Conservation (phyloP, 2,888 invertebrate species). For the Pyrocoelia pectoralis region DNA sequence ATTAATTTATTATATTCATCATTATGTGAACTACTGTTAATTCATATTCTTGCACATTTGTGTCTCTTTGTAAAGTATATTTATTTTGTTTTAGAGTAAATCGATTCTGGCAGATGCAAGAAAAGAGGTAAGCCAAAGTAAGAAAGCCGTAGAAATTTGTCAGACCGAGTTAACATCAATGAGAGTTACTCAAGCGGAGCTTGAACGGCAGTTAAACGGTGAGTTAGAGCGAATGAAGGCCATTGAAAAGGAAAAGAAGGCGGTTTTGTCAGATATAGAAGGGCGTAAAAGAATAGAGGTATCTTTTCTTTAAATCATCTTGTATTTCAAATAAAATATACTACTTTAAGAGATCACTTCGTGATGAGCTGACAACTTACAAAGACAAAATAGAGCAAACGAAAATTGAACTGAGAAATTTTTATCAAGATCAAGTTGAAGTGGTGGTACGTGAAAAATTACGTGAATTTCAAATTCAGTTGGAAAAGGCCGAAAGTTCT, state of each 20-base stretch:
- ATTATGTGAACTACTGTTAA: too few species aligned
- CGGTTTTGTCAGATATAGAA: slow-evolving; percentile 52
- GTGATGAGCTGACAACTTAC: slow-evolving; percentile 56
- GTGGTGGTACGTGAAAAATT: slow-evolving; percentile 78
- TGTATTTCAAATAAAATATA: slow-evolving; percentile 9
- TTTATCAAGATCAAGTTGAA: slow-evolving; percentile 84
- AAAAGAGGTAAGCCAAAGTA: slow-evolving; percentile 55
- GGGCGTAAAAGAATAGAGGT: slow-evolving; percentile 54
- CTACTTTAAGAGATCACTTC: slow-evolving; percentile 57
- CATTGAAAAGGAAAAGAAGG: slow-evolving; percentile 53
- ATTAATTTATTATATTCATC: too few species aligned
- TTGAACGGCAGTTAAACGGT: slow-evolving; percentile 46
- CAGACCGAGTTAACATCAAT: slow-evolving; percentile 56
- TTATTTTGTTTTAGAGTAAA: slow-evolving; percentile 48
- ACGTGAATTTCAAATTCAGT: slow-evolving; percentile 77
- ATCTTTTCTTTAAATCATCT: slow-evolving; percentile 21
- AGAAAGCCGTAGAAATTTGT: slow-evolving; percentile 63
- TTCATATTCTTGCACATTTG: neutral
- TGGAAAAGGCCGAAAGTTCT: slow-evolving; percentile 73
- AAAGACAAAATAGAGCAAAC: slow-evolving; percentile 68
- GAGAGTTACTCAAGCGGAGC: slow-evolving; percentile 48
- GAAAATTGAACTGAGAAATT: slow-evolving; percentile 72
- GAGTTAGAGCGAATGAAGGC: slow-evolving; percentile 43
- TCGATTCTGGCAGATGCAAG: slow-evolving; percentile 49
- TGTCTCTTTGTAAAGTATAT: neutral